Evolutionary conservation across 2,113 vertebrate species (phyloP).

Genomic region (Muntiacus muntjak): DNA sequence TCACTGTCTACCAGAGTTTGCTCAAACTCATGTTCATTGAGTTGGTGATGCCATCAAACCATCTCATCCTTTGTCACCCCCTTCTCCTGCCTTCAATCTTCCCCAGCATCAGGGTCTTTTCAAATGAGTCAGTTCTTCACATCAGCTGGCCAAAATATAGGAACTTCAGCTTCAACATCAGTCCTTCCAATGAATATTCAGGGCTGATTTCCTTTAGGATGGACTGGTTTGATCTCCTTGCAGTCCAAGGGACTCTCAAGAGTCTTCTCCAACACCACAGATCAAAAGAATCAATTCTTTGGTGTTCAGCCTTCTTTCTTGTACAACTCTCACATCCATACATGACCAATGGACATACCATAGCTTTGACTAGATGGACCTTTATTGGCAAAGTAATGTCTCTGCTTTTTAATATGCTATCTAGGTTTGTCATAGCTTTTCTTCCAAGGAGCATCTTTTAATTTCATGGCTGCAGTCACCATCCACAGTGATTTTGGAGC

Average conservation of each 20-base stretch:
- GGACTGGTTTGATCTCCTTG: neutral
- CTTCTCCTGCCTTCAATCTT: neutral
- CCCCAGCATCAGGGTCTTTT: neutral
- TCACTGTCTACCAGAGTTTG: neutral
- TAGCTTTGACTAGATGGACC: neutral
- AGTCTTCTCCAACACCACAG: neutral
- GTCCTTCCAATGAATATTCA: neutral
- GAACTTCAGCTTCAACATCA: neutral
- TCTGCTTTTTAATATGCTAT: neutral
- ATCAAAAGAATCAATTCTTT: neutral
- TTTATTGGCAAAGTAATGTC: neutral
- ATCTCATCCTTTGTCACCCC: neutral
- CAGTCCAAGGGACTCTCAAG: neutral
- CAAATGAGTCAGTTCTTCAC: neutral
- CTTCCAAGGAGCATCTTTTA: neutral
- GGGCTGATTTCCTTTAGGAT: neutral
- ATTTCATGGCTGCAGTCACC: neutral
- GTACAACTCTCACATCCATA: neutral
- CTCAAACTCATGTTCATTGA: neutral
- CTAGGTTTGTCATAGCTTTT: neutral
- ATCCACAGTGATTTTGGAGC: neutral
- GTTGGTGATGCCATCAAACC: neutral
- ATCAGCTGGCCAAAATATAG: neutral
- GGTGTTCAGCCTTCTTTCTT: neutral
- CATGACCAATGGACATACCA: neutral